These are phyloP conservation scores for Grantiella picta DNA, from an alignment of 2,113 vertebrate species.

Conservation along the genomic window DNA sequence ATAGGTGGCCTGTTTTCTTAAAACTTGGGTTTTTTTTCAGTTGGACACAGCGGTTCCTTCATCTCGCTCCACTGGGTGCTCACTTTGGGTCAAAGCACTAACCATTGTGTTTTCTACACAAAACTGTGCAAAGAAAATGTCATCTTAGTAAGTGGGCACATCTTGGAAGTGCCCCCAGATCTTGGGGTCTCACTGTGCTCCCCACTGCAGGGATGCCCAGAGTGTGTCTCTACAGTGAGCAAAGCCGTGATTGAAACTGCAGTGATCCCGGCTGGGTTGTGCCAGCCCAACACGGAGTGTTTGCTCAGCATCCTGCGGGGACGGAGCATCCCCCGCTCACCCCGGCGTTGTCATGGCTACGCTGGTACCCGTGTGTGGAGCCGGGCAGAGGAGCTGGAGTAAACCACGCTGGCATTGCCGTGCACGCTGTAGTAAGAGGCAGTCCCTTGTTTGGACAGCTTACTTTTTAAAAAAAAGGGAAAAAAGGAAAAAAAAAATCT, in stretches of 20 bases:
- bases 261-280: not conserved
- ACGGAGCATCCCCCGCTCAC: not conserved
- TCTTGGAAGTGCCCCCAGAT: not conserved
- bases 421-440: not conserved
- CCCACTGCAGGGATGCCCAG: not conserved
- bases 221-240: not conserved
- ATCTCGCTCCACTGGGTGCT: not conserved
- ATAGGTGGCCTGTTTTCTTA: not conserved
- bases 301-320: not conserved
- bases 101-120: not conserved
- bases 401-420: fast-evolving
- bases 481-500: not conserved
- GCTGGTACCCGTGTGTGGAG: not conserved
- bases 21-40: not conserved
- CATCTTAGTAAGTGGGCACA: not conserved
- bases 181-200: not conserved
- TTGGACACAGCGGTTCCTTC: not conserved
- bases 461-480: not conserved
- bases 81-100: not conserved
- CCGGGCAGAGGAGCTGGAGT: not conserved
- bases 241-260: not conserved
- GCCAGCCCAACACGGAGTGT: not conserved
- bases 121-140: not conserved
- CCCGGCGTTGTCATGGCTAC: constrained; percentile 36
- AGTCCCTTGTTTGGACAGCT: not conserved